Conservation (phyloP, 2,888 invertebrate species). For the Chymomyza caudatula region DNA sequence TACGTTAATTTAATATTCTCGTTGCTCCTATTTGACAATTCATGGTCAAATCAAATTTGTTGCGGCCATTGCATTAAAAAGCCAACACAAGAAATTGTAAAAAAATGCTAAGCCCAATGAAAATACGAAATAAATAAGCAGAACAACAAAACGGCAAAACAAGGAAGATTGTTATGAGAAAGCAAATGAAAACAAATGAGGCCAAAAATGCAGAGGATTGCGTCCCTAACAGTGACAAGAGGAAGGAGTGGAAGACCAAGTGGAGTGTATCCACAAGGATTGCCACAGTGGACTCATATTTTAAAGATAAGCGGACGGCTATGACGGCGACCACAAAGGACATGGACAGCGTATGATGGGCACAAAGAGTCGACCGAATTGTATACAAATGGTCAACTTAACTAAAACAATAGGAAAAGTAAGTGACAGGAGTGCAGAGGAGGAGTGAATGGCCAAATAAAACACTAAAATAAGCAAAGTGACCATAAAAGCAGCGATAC, state of each 20-base stretch:
- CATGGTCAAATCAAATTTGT: slow-evolving; percentile 64
- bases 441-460: slow-evolving; percentile 14
- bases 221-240: background rate
- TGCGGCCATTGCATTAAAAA: slow-evolving; percentile 65
- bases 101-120: slow-evolving; percentile 17
- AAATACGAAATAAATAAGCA: background rate
- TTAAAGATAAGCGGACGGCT: slow-evolving; percentile 58
- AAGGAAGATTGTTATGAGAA: slow-evolving; percentile 62
- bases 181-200: slow-evolving; percentile 71
- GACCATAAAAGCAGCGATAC: slow-evolving; percentile 45
- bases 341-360: slow-evolving; percentile 4
- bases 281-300: slow-evolving; percentile 25
- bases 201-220: slow-evolving; percentile 56
- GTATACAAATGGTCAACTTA: slow-evolving; percentile 74
- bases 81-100: slow-evolving; percentile 37
- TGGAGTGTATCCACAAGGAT: background rate
- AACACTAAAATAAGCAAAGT: slow-evolving; percentile 49
- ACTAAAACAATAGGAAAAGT: slow-evolving; percentile 57
- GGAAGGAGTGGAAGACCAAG: background rate
- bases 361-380: slow-evolving; percentile 52
- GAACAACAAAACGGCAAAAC: slow-evolving; percentile 11
- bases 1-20: slow-evolving; percentile 62
- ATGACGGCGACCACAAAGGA: slow-evolving; percentile 22
- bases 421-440: background rate
- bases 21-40: slow-evolving; percentile 31